Evolutionary conservation across 2,113 vertebrate species (phyloP).

Genomic region (Neofelis nebulosa): DNA sequence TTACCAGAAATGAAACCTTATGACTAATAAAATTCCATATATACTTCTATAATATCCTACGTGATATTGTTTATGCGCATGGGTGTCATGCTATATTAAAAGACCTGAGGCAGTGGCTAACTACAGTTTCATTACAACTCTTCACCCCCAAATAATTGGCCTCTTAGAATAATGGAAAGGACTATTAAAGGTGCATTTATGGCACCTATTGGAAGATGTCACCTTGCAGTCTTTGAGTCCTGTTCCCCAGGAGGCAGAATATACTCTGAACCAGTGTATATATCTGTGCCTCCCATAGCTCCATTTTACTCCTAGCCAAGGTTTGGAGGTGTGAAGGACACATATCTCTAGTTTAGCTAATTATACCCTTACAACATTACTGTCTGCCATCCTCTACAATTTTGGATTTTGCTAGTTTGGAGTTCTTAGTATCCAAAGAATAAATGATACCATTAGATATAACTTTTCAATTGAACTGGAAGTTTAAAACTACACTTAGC

Average conservation of each 20-base stretch:
- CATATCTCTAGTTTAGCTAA: background rate
- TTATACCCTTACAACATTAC: background rate
- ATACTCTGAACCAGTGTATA: background rate
- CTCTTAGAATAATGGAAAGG: background rate
- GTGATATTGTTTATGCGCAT: background rate
- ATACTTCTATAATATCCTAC: fast-evolving
- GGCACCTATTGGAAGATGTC: background rate
- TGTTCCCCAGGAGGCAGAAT: background rate
- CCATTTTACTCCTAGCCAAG: background rate
- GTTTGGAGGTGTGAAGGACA: background rate
- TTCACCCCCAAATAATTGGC: background rate
- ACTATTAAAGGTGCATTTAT: background rate
- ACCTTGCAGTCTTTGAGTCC: background rate
- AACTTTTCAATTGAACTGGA: background rate
- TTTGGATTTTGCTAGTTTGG: background rate
- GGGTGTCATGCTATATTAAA: background rate
- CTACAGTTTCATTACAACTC: background rate
- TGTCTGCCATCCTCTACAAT: background rate
- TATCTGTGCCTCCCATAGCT: background rate
- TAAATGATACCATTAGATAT: background rate
- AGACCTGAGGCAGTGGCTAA: background rate
- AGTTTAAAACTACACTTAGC: background rate
- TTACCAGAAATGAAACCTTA: background rate
- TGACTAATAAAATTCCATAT: background rate
- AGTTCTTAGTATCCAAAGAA: background rate